Percentiles rank a stretch among this genome's conserved stretches.
phyloP scores from a whole-genome alignment of 2,797 vertebrate genomes.

The Champsocephalus esox region DNA sequence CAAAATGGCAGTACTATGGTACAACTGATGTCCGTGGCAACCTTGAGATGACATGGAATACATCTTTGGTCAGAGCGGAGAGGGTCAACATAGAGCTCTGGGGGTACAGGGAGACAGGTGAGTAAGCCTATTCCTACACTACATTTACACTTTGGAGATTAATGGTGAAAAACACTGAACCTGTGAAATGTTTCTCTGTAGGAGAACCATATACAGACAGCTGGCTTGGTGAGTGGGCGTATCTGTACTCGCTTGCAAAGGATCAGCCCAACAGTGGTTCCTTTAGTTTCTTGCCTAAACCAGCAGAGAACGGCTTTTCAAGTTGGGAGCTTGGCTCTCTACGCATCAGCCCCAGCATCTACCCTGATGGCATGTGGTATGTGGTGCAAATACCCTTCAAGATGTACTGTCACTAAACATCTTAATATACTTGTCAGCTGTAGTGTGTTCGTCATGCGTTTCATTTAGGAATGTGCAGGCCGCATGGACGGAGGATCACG shows the following conservation, averaged over 20 bases:
- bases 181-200: constrained; percentile 30
- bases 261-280: constrained; percentile 82
- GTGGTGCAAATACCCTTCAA: constrained; percentile 5
- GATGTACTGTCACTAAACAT: neutral
- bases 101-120: constrained; percentile 88
- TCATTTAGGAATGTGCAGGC: constrained; percentile 86
- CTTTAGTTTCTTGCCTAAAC: constrained; percentile 88
- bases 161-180: neutral
- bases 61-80: constrained; percentile 67
- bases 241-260: constrained; percentile 88
- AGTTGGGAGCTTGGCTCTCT: constrained; percentile 89
- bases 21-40: constrained; percentile 80
- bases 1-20: constrained; percentile 95
- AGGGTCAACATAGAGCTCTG: constrained; percentile 90
- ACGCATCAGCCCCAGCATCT: constrained; percentile 79
- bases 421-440: neutral
- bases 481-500: constrained; percentile 91
- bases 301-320: constrained; percentile 70
- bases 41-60: constrained; percentile 88
- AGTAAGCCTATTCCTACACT: constrained; percentile 2
- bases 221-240: constrained; percentile 86
- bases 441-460: neutral
- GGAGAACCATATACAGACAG: constrained; percentile 62
- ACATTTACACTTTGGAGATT: neutral
- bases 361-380: constrained; percentile 82